Evolutionary conservation across 1,140 invertebrate species (phyloP).

Genomic region (Camponotus pennsylvanicus): DNA sequence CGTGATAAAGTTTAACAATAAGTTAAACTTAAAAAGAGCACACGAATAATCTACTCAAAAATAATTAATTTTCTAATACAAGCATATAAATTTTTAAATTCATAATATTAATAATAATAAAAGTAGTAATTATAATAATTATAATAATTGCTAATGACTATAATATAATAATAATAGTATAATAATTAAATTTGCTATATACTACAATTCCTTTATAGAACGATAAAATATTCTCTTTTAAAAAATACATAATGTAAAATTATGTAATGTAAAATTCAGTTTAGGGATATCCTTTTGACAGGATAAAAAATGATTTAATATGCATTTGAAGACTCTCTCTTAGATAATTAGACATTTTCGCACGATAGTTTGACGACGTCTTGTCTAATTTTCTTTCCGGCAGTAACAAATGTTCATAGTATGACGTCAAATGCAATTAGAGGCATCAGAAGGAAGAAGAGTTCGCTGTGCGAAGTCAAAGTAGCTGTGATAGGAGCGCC

Average conservation of each 20-base stretch:
- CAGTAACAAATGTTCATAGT: conserved; percentile 75
- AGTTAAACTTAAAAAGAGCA: not conserved
- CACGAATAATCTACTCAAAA: not conserved
- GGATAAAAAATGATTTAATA: not conserved
- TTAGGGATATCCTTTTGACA: not conserved
- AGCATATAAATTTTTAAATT: not conserved
- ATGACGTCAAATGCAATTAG: conserved; percentile 89
- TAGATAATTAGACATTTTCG: not conserved
- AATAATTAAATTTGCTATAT: not conserved
- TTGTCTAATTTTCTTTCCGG: conserved; percentile 43
- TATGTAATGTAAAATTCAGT: not conserved
- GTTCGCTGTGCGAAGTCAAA: conserved; percentile 95
- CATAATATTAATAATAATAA: not conserved
- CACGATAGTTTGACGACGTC: not conserved
- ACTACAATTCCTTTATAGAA: not conserved
- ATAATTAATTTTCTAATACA: not conserved
- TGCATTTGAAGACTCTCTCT: not conserved
- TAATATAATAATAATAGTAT: not conserved
- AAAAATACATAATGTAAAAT: not conserved
- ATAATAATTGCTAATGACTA: not conserved
- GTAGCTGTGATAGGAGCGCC: conserved; percentile 94
- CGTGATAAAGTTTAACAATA: not conserved
- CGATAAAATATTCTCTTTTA: not conserved
- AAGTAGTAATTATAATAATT: not conserved
- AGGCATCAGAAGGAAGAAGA: conserved; percentile 95